Percentiles rank a stretch among this genome's conserved stretches.
Evolutionary conservation across 2,888 invertebrate genomes (phyloP).

Genomic region (Rutpela maculata): DNA sequence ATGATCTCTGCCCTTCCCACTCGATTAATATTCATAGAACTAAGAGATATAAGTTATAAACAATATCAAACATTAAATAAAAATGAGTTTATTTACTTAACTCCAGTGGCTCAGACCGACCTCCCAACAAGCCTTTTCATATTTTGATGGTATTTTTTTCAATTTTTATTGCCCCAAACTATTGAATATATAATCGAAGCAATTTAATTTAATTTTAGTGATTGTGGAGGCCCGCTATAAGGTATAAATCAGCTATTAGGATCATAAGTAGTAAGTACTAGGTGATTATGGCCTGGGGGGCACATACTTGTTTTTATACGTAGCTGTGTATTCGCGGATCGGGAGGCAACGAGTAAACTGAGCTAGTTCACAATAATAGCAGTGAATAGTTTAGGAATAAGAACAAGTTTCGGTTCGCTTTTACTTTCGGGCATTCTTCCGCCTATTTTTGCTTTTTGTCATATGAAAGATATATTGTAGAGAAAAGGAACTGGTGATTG

Average conservation of each 20-base stretch:
- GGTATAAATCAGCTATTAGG: slow-evolving; percentile 47
- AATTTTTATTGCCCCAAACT: slow-evolving; percentile 24
- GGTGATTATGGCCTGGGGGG: slow-evolving; percentile 39
- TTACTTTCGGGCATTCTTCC: too few species aligned
- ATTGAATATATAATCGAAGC: slow-evolving; percentile 49
- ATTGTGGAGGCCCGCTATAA: slow-evolving; percentile 47
- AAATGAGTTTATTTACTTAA: slow-evolving; percentile 11
- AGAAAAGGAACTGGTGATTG: too few species aligned
- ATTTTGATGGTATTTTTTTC: slow-evolving; percentile 16
- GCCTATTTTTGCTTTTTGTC: too few species aligned
- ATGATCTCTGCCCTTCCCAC: neutral
- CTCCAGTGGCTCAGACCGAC: slow-evolving; percentile 23
- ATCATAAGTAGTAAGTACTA: slow-evolving; percentile 46
- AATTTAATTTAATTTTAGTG: slow-evolving; percentile 56
- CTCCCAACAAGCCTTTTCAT: slow-evolving; percentile 25
- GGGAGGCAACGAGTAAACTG: slow-evolving; percentile 7
- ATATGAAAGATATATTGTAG: too few species aligned
- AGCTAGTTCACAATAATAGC: neutral
- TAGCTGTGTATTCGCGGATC: neutral
- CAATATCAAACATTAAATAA: neutral
- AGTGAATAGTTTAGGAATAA: too few species aligned
- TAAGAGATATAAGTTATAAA: slow-evolving; percentile 3
- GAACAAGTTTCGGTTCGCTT: too few species aligned
- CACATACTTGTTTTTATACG: slow-evolving; percentile 9
- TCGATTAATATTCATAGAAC: slow-evolving; percentile 13